These are phyloP conservation scores for Bradypodion ventrale DNA, from an alignment of 2,797 vertebrate genomes.

Conservation along the genomic window DNA sequence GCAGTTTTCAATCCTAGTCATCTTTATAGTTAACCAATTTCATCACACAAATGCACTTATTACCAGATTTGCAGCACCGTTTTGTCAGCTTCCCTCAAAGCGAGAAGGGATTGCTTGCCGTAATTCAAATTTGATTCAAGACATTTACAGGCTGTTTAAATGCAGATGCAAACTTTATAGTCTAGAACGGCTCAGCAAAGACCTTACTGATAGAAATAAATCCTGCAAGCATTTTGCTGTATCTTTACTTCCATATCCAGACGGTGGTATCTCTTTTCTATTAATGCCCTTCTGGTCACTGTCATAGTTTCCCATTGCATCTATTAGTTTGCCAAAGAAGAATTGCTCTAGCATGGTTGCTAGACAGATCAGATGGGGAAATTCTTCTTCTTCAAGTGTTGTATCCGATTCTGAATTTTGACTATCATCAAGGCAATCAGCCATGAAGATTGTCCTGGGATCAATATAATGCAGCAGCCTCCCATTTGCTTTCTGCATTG, in stretches of 20 bases:
- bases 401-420: too few relatives aligned
- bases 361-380: background rate
- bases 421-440: too few relatives aligned
- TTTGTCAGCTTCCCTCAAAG: constrained; percentile 11
- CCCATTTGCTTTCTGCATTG: too few relatives aligned
- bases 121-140: constrained; percentile 58
- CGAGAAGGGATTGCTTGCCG: constrained; percentile 50
- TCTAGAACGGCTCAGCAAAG: constrained; percentile 46
- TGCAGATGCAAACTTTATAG: constrained; percentile 65
- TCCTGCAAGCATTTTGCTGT: constrained; percentile 22
- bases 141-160: constrained; percentile 42
- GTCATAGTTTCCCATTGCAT: constrained; percentile 8
- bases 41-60: constrained; percentile 6
- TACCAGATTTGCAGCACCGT: background rate
- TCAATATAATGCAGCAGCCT: too few relatives aligned
- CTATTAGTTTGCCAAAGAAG: background rate
- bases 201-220: constrained; percentile 51
- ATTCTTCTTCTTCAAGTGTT: too few relatives aligned
- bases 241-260: constrained; percentile 26
- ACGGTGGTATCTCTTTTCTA: constrained; percentile 19
- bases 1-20: background rate
- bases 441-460: too few relatives aligned
- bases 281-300: background rate
- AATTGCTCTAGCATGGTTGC: background rate
- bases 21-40: background rate